Evolutionary conservation across 2,113 vertebrate genomes (phyloP).

Genomic region (Myodes glareolus): DNA sequence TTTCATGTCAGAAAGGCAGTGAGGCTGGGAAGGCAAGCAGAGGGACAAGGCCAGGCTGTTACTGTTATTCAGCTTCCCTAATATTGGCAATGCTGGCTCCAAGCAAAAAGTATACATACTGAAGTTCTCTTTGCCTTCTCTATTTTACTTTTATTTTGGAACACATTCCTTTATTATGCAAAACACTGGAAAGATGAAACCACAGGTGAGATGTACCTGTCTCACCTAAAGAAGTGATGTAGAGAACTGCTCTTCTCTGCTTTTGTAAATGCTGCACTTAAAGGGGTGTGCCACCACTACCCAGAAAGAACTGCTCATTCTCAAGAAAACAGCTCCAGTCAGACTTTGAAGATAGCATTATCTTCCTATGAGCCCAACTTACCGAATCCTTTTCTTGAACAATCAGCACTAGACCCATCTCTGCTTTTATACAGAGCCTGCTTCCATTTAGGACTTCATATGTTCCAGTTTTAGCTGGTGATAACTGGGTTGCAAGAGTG

Average conservation of each 20-base stretch:
- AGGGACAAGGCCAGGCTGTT: too few relatives aligned
- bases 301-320: neutral
- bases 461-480: constrained; percentile 77
- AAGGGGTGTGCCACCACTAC: neutral
- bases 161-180: neutral
- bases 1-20: neutral
- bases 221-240: neutral
- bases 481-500: constrained; percentile 56
- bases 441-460: constrained; percentile 85
- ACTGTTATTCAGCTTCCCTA: too few relatives aligned
- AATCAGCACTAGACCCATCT: constrained; percentile 88
- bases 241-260: neutral
- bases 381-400: constrained; percentile 82
- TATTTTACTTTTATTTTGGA: neutral
- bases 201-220: neutral
- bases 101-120: neutral
- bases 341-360: neutral
- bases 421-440: constrained; percentile 86
- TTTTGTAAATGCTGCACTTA: neutral
- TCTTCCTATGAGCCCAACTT: constrained; percentile 42
- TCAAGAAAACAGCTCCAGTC: neutral
- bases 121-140: neutral
- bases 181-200: neutral
- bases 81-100: neutral
- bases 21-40: neutral